Conservation (phyloP, 1,140 invertebrate genomes). For the Pomphorhynchus laevis region DNA sequence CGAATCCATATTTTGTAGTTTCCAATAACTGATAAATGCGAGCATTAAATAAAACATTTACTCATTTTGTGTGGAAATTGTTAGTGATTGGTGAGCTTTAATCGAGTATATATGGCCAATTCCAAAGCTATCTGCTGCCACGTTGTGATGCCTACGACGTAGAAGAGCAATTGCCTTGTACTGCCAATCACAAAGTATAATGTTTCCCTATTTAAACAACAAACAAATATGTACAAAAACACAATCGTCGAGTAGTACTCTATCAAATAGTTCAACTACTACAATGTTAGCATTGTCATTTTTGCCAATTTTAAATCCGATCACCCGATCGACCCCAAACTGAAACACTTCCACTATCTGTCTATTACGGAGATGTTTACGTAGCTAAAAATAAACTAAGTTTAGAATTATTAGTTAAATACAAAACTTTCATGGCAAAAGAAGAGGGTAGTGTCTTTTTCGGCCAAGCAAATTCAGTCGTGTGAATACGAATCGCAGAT, state of each 20-base stretch:
- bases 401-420: neutral
- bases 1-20: no score
- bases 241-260: slow-evolving; percentile 16
- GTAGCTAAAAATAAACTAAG: slow-evolving; percentile 28
- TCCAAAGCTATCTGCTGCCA: no score
- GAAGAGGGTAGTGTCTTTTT: slow-evolving; percentile 73
- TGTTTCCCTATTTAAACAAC: slow-evolving; percentile 32
- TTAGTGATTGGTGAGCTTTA: no score
- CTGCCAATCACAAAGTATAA: slow-evolving; percentile 59
- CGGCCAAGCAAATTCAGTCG: slow-evolving; percentile 80
- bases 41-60: no score
- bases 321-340: slow-evolving; percentile 33
- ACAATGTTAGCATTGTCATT: slow-evolving; percentile 73
- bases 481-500: slow-evolving; percentile 63
- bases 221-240: neutral
- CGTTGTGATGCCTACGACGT: slow-evolving; percentile 48
- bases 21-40: no score
- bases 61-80: no score
- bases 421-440: slow-evolving; percentile 68
- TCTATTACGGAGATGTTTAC: slow-evolving; percentile 86
- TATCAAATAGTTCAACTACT: slow-evolving; percentile 72
- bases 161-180: slow-evolving; percentile 65
- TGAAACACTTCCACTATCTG: slow-evolving; percentile 45
- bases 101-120: no score
- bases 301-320: slow-evolving; percentile 23